Base-by-base conservation (phyloP, 2,888 invertebrate genomes). In the Chrysopilus asiliformis region DNA sequence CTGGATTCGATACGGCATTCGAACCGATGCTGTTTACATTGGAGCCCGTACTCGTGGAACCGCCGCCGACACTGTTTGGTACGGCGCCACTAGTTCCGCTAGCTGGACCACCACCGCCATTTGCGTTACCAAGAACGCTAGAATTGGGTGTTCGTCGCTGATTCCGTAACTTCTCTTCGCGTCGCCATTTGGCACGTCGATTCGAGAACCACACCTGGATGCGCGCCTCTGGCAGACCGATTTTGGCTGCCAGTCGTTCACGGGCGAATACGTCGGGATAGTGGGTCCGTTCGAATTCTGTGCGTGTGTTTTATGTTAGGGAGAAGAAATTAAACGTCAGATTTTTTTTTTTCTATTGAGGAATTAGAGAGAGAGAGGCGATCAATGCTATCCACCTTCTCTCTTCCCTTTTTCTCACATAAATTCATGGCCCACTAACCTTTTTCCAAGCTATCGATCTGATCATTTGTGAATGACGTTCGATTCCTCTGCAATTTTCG, bases 191-290 rank as follows among this genome's bases (percentile, higher is more conserved):
- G 49, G 98, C 98, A 33, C 98, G 75, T 37, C 98, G 80, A 67
- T 98, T 98, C 45, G 94, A 95, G 67, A 99, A 99, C 98, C 98
- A 99, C 33, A 98, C 98, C 86, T 94, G 93, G 78, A 94, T 94
- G 79, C 93, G 81, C 72, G 93, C 93, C 80, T 93, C 93, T 69
- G 91, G 93, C 69, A 94, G 82, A 74, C 87, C 87, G 69, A 94
- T 94, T 78, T 91, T 91, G 71, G 84, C 86, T 47, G 94, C 93
- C 63, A 94, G 76, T 67, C 90, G 74, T 67, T 94, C 94, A 55
- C 94, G 72, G 49, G 93, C 91, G 68, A 93, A 94, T 50, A 94
- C 93, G 68, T 94, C 93, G 46, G 93, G 94, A 67, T 94, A 94
- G 68, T 94, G 93, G 53, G 93, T 93, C 66, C 91, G 70, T 70